phyloP scores from a whole-genome alignment of 2,888 invertebrate genomes.

The Myathropa florea region DNA sequence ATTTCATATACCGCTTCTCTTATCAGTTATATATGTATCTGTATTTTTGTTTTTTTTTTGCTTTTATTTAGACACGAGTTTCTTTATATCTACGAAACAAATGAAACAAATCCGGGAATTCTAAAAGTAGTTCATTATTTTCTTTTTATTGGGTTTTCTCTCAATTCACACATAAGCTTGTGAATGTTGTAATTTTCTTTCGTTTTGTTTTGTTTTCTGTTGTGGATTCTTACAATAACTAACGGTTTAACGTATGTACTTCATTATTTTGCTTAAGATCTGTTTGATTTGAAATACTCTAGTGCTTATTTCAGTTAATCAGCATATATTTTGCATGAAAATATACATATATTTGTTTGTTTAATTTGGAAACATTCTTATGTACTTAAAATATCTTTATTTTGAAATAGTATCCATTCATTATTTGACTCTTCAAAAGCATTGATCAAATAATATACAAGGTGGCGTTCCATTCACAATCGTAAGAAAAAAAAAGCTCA shows the following conservation, averaged over 20 bases:
- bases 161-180: not conserved
- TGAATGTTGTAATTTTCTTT: not conserved
- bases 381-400: constrained; percentile 2
- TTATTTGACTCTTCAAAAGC: not conserved
- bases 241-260: not conserved
- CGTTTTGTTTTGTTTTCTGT: not conserved
- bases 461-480: not conserved
- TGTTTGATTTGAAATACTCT: not conserved
- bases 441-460: not conserved
- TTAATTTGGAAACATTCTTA: constrained; percentile 1
- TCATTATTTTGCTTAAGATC: not conserved
- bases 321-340: not conserved
- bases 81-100: constrained; percentile 44
- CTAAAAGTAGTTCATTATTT: not conserved
- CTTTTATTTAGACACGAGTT: constrained; percentile 2
- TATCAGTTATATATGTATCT: constrained; percentile 37
- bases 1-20: constrained; percentile 40
- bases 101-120: constrained; percentile 51
- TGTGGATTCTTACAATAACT: not conserved
- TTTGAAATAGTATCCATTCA: not conserved
- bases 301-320: not conserved
- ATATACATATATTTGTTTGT: not conserved
- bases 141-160: not conserved
- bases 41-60: not conserved
- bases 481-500: not conserved